Percentiles rank a stretch among this genome's conserved stretches.
phyloP scores from a whole-genome alignment of 2,113 vertebrate species.

The Prionailurus viverrinus region DNA sequence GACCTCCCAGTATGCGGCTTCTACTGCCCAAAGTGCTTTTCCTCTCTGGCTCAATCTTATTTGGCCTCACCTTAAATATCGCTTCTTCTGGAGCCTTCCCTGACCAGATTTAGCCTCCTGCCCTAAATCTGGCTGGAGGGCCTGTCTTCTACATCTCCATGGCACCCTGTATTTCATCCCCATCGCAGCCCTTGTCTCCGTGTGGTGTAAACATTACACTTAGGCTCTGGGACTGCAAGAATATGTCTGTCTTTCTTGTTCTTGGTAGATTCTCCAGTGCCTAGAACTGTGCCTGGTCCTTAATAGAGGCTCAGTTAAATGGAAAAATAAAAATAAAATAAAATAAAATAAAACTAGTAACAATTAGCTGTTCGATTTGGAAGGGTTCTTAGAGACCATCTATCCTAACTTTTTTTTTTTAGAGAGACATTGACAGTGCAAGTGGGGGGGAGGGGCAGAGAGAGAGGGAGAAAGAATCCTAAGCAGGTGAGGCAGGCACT shows the following conservation, averaged over 20 bases:
- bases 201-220: accelerated
- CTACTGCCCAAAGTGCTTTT: neutral
- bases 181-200: neutral
- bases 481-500: no score
- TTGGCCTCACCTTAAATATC: neutral
- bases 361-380: neutral
- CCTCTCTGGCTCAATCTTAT: neutral
- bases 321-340: neutral
- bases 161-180: neutral
- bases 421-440: no score
- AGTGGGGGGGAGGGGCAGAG: no score
- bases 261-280: neutral
- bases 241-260: neutral
- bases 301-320: neutral
- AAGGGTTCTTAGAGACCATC: neutral
- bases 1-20: neutral
- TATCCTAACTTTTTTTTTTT: neutral
- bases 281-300: neutral
- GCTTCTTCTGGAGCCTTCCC: neutral
- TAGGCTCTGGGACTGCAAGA: neutral
- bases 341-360: neutral
- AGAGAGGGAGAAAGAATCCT: no score
- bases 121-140: neutral
- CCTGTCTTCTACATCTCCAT: neutral
- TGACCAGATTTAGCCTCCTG: neutral